A percentile compares a stretch with the other conserved stretches of the same genome.
Conservation (phyloP, 1,140 invertebrate genomes). For the Dreissena polymorpha region DNA sequence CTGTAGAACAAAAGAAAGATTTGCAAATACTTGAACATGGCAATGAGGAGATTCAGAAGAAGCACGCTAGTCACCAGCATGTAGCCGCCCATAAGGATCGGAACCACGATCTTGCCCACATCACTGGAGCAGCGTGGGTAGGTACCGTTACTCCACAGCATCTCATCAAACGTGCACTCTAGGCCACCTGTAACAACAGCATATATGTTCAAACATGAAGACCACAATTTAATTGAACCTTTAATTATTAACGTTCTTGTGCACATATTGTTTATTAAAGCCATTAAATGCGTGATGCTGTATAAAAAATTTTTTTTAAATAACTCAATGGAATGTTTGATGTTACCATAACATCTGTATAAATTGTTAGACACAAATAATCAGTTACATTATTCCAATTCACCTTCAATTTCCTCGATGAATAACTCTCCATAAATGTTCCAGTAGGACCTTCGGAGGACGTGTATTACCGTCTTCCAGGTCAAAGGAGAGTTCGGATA, state of each 20-base stretch:
- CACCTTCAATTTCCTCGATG: constrained; percentile 79
- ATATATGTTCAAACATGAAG: no score
- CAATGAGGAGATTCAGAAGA: no score
- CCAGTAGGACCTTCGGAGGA: constrained; percentile 79
- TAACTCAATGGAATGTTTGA: background rate
- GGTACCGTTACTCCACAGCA: no score
- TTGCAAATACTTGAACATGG: background rate
- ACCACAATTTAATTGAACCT: background rate
- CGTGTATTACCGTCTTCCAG: constrained; percentile 70
- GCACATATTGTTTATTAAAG: background rate
- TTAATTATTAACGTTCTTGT: background rate
- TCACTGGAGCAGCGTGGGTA: no score
- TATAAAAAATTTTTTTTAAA: background rate
- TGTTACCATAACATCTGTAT: background rate
- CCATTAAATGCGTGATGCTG: background rate
- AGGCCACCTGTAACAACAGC: no score
- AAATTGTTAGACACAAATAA: no score
- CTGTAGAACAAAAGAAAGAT: background rate
- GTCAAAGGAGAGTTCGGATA: constrained; percentile 76
- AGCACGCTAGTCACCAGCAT: no score
- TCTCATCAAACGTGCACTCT: no score
- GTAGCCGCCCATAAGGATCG: no score
- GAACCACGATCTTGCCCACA: no score
- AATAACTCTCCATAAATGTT: constrained; percentile 81
- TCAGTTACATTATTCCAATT: constrained; percentile 24